A percentile compares a stretch with the other conserved stretches of the same genome.
Evolutionary conservation across 1,140 invertebrate species (phyloP).

Genomic region (Galendromus occidentalis): DNA sequence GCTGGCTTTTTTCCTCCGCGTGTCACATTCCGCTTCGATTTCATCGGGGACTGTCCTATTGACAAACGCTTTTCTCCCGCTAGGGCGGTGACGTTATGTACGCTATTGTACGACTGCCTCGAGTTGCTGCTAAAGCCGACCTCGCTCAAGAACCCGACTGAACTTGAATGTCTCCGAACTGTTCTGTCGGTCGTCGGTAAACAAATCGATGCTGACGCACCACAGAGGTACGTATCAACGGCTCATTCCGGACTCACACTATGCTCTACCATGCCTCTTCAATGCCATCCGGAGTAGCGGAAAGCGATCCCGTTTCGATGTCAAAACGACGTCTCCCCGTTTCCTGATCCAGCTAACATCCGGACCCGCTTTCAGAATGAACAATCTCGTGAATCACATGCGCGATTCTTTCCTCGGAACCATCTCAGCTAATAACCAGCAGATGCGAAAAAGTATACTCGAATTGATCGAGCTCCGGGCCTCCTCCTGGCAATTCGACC

Average conservation of each 20-base stretch:
- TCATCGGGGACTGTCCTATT: too few relatives aligned
- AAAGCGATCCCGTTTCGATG: too few relatives aligned
- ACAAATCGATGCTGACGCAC: constrained; percentile 5
- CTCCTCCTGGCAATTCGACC: constrained; percentile 64
- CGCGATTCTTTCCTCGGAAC: constrained; percentile 60
- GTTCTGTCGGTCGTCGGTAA: constrained; percentile 4
- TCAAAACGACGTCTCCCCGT: too few relatives aligned
- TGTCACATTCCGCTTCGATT: too few relatives aligned
- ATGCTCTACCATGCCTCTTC: too few relatives aligned
- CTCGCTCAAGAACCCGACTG: constrained; percentile 8
- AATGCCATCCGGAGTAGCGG: too few relatives aligned
- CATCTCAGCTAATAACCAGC: constrained; percentile 34
- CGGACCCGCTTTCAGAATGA: constrained; percentile 32
- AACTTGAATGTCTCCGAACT: constrained; percentile 8
- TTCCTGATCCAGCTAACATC: background rate
- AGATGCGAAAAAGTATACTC: constrained; percentile 48
- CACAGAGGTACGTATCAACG: background rate
- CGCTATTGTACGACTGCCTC: constrained; percentile 4
- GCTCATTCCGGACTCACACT: background rate
- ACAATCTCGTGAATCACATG: constrained; percentile 49
- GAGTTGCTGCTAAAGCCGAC: constrained; percentile 8
- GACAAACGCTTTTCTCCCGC: too few relatives aligned
- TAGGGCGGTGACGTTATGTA: constrained; percentile 10
- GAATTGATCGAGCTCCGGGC: constrained; percentile 71
- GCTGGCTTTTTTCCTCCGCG: too few relatives aligned